Evolutionary conservation across 2,113 vertebrate species (phyloP).

Genomic region (Boulengeromyrus knoepffleri): DNA sequence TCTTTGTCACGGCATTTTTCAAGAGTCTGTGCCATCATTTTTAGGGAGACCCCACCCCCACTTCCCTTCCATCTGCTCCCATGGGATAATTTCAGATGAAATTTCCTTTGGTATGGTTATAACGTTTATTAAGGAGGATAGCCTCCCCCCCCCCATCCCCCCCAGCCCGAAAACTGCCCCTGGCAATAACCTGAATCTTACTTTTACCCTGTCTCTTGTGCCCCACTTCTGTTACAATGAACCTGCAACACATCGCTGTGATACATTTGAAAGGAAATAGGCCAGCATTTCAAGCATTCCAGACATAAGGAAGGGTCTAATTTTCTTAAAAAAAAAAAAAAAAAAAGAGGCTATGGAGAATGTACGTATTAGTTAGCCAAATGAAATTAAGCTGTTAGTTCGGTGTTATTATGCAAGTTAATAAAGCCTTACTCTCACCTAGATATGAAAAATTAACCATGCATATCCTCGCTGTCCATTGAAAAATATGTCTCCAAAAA

Average conservation of each 20-base stretch:
- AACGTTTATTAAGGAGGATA: slow-evolving; percentile 40
- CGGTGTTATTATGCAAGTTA: not conserved
- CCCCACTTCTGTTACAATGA: slow-evolving; percentile 41
- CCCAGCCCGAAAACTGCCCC: slow-evolving; percentile 33
- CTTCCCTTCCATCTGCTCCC: not conserved
- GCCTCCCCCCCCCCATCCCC: not conserved
- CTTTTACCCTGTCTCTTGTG: slow-evolving; percentile 18
- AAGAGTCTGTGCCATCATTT: not conserved
- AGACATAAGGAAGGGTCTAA: not conserved
- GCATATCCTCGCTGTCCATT: not conserved
- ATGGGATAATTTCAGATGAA: slow-evolving; percentile 41
- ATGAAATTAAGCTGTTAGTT: not conserved
- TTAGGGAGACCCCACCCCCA: not conserved
- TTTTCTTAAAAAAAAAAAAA: not conserved
- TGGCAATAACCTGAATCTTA: slow-evolving; percentile 38
- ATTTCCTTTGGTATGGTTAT: slow-evolving; percentile 32
- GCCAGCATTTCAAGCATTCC: slow-evolving; percentile 14
- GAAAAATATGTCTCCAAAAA: not conserved
- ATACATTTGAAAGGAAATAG: slow-evolving; percentile 24
- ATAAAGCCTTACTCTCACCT: not conserved
- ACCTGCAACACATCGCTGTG: slow-evolving; percentile 10
- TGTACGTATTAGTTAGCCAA: not conserved
- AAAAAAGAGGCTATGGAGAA: not conserved
- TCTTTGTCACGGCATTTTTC: not conserved
- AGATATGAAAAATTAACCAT: not conserved